These are phyloP conservation scores for Lophius americanus DNA, from an alignment of 2,797 vertebrate genomes.

Conservation along the genomic window DNA sequence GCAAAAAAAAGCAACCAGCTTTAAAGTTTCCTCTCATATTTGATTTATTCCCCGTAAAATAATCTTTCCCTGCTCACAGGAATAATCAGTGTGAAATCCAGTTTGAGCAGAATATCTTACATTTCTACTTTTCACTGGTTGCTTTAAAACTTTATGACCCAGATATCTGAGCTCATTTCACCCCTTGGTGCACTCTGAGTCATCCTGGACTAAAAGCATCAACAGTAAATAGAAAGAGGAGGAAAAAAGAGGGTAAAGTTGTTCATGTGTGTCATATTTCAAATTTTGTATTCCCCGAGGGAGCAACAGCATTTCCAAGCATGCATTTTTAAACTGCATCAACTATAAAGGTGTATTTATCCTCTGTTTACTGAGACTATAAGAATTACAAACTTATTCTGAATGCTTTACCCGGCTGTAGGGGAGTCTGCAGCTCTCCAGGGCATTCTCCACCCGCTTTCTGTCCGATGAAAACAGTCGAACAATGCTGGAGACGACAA, in stretches of 20 bases:
- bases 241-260: not conserved
- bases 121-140: slow-evolving; percentile 17
- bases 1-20: not conserved
- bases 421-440: slow-evolving; percentile 94
- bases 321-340: not conserved
- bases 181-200: slow-evolving; percentile 23
- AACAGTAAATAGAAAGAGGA: not conserved
- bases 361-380: not conserved
- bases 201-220: slow-evolving; percentile 20
- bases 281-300: not conserved
- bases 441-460: slow-evolving; percentile 91
- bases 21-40: not conserved
- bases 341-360: not conserved
- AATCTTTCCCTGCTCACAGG: not conserved
- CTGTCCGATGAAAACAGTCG: slow-evolving; percentile 96
- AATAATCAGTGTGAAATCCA: slow-evolving; percentile 23
- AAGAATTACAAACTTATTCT: not conserved
- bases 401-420: slow-evolving; percentile 87
- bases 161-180: slow-evolving; percentile 46
- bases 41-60: not conserved
- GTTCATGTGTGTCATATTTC: not conserved
- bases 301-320: slow-evolving; percentile 1
- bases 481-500: slow-evolving; percentile 85
- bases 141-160: slow-evolving; percentile 39
- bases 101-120: slow-evolving; percentile 2